Conservation (phyloP, 2,797 vertebrate species). For the Muraenolepis orangiensis region DNA sequence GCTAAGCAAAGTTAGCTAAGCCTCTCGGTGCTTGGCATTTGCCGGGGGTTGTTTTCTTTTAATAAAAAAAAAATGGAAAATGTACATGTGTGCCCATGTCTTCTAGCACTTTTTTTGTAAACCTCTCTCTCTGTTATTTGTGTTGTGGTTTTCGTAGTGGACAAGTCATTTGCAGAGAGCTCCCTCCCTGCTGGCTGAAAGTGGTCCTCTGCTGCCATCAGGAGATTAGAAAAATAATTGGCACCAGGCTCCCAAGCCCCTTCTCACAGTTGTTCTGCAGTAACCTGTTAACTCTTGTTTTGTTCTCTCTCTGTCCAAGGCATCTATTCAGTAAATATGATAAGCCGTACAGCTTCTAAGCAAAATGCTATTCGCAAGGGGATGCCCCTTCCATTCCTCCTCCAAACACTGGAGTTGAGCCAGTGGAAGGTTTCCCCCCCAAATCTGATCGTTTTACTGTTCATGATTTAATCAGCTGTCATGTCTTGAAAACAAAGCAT, state of each 20-base stretch:
- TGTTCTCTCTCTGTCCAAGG: constrained; percentile 84
- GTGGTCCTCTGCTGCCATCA: constrained; percentile 95
- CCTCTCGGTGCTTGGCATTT: constrained; percentile 52
- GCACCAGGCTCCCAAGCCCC: constrained; percentile 90
- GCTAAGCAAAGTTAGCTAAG: constrained; percentile 44
- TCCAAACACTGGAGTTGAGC: constrained; percentile 16
- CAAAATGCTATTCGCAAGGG: constrained; percentile 24
- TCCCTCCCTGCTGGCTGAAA: constrained; percentile 97
- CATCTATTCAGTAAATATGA: constrained; percentile 62
- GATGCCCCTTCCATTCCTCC: constrained; percentile 8
- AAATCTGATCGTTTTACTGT: constrained; percentile 20
- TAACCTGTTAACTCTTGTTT: constrained; percentile 87
- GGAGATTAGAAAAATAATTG: constrained; percentile 97
- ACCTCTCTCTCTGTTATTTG: constrained; percentile 99
- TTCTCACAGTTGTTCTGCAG: constrained; percentile 88
- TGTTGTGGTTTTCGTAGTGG: constrained; percentile 99
- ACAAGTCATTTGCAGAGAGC: constrained; percentile 99
- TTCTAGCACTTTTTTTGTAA: constrained; percentile 80
- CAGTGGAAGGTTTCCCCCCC: constrained; percentile 17
- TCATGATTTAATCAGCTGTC: constrained; percentile 24
- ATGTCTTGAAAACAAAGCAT: constrained; percentile 46
- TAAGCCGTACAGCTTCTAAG: constrained; percentile 31
- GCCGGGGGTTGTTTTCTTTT: constrained; percentile 38
- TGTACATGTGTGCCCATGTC: constrained; percentile 72
- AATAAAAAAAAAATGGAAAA: constrained; percentile 34